Evolutionary conservation across 1,140 invertebrate genomes (phyloP), one percentile per base, ranked within the genome.

Genomic region (Drosophila repleta): DNA sequence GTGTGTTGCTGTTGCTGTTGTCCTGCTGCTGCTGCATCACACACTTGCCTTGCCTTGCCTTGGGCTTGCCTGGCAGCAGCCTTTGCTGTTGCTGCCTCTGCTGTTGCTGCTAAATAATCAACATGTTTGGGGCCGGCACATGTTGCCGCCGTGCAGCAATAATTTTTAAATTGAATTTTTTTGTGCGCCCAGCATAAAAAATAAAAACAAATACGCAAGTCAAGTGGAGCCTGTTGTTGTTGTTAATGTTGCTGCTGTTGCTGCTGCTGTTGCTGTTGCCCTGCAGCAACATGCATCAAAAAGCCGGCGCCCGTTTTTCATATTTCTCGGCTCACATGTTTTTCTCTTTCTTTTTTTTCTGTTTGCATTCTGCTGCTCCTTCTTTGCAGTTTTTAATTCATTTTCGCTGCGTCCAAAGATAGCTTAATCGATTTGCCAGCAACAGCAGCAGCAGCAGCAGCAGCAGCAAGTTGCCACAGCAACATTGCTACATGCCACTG

Each of bases 111-210:
- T 69, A 88, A 87, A 87, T 87, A 87, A 87, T 87, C 82, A 81
- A 85, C 82, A 82, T 87, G 74, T 78, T 87, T 79, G 52, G 41
- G 79, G 64, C 32, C 41, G 58, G 60, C 15, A 84, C 80, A 84
- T 84, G 80, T 84, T 84, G 80, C 76, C 74, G 76, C 81, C 72
- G 79, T 76, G 80, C 79, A 83, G 83, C 83, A 87, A 87, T 87
- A 87, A 84, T 84, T 87, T 88, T 88, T 88, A 87, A 87, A 83
- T 87, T 88, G 84, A 87, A 79, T 88, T 87, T 87, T 82, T 88
- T 81, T 56, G 46, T 63, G 79, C 78, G 61, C 58, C 68, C 62
- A 48, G 45, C 53, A 62, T 32, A 21, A 41, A 39, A 11, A 43
- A 26, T 8, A 58, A 51, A 85, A 81, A 76, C 82, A 85, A 87